Base-by-base conservation (phyloP, 2,888 invertebrate genomes). In the Nineta flava region DNA sequence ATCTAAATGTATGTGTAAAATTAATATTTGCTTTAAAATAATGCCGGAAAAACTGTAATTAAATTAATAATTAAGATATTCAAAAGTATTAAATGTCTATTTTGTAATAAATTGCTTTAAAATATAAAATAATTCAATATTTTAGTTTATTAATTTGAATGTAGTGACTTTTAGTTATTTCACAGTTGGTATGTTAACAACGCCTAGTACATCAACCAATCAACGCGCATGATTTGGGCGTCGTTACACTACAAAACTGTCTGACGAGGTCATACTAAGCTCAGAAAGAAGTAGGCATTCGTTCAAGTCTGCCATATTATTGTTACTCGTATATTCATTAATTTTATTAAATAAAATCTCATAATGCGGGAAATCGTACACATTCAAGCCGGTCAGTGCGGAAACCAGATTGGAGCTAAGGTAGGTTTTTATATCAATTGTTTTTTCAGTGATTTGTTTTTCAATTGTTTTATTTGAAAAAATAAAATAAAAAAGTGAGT, bases 331-430 rank as follows among this genome's bases (percentile, higher is more conserved):
- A 17, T 17, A n/a, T 46, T 32, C 7, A 47, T 47, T 47, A 3
- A 26, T 9, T 26, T 17, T 10, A 10, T 10, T 15, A 47, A 31
- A 38, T 13, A 35, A 35, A 13, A 7, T 10, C 32, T 56, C 58
- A 70, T 61, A 57, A 91, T 91, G 91, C 81, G 91, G 73, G 91
- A 91, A 81, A 91, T 91, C 61, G 87, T 91, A 57, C 90, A 91
- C 69, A 73, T 91, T 55, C 91, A 91, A 67, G 88, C 83, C 56
- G 79, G 80, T 53, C 79, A 79, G 64, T 80, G 80, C 62, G 79
- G 79, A 56, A 80, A 80, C 65, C 91, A 92, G 71, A 90, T 92
- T 62, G 91, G 91, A 57, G 87, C 90, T 54, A 91, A 91, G 83
- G 91, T 90, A 65, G 68, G 63, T 63, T 19, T 19, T 38, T 38